Evolutionary conservation across 2,113 vertebrate genomes (phyloP).

Genomic region (Salvator merianae): DNA sequence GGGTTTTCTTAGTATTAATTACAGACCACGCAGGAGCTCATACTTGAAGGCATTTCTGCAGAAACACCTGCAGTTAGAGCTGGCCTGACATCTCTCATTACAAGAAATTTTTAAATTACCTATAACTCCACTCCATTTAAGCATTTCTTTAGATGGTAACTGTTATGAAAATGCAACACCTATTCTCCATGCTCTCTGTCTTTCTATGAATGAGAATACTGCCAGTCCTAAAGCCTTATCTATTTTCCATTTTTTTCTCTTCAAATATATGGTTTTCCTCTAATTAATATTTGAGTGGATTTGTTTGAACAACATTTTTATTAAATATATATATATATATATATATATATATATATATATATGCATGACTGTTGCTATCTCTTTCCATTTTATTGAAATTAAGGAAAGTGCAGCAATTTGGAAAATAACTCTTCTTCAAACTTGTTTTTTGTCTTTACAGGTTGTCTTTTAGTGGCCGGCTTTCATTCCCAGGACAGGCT

Average conservation of each 20-base stretch:
- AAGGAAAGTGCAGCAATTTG: background rate
- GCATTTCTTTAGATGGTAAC: background rate
- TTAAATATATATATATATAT: too few relatives aligned
- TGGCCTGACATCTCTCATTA: background rate
- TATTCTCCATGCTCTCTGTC: background rate
- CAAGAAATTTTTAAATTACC: background rate
- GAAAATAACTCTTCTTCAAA: background rate
- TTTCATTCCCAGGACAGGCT: background rate
- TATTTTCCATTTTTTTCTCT: background rate
- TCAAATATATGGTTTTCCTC: background rate
- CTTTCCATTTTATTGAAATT: background rate
- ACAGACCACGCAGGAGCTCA: background rate
- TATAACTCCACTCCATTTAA: background rate
- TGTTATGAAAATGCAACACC: background rate
- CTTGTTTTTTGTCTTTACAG: background rate
- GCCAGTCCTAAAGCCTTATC: background rate
- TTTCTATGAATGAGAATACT: too few relatives aligned
- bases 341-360: too few relatives aligned
- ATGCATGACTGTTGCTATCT: background rate
- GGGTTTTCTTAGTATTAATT: slow-evolving; percentile 1
- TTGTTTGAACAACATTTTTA: too few relatives aligned
- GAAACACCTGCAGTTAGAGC: background rate
- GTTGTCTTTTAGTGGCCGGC: background rate
- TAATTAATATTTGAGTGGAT: background rate
- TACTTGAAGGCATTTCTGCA: slow-evolving; percentile 4